Evolutionary conservation across 92 coral and sea anemone species (phyloP), one percentile per base, ranked within the genome.

Genomic region (Porites divaricata): DNA sequence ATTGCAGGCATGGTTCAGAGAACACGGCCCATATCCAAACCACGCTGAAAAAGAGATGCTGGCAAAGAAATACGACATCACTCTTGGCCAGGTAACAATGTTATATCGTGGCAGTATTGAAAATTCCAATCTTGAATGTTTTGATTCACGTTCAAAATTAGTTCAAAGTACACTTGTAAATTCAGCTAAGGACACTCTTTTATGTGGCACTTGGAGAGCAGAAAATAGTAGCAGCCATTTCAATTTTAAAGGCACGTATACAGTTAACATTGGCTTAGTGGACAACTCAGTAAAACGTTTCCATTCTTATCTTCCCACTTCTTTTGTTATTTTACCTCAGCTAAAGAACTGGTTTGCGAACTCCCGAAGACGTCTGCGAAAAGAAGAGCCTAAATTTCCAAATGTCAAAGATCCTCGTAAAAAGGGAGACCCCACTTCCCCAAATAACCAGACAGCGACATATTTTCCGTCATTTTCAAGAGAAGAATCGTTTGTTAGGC

Each of bases 281-380:
- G 45, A 35, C 45, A 35, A 35, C 45, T 35, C 45, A 35, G 7
- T 35, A 4, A 35, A 35, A 4, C 45, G 45, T 35, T 35, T 1
- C 45, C 45, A 35, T 35, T 35, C 45, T 35, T 35, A 35, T 35
- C 45, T 61, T 61, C 20, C 65, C 65, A 16, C 21, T 70, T 15
- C 19, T 23, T 62, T 16, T n/a, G 5, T 14, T 59, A 26, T 59
- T 10, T 51, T 52, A 4, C 17, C 67, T 17, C 50, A 79, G 84
- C 53, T 79, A 20, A 67, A 67, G 75, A 79, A 52, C 65, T 79
- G 84, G 84, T 79, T 79, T 79, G 65, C 84, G 66, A 79, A 79
- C 65, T 48, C 49, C 12, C 84, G 84, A 67, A 67, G 84, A 67
- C 84, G 84, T 67, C 84, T 67, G 50, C 75, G 84, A 68, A 17